These are phyloP conservation scores for Lethenteron reissneri DNA, from an alignment of 2,113 vertebrate species.

Conservation along the genomic window DNA sequence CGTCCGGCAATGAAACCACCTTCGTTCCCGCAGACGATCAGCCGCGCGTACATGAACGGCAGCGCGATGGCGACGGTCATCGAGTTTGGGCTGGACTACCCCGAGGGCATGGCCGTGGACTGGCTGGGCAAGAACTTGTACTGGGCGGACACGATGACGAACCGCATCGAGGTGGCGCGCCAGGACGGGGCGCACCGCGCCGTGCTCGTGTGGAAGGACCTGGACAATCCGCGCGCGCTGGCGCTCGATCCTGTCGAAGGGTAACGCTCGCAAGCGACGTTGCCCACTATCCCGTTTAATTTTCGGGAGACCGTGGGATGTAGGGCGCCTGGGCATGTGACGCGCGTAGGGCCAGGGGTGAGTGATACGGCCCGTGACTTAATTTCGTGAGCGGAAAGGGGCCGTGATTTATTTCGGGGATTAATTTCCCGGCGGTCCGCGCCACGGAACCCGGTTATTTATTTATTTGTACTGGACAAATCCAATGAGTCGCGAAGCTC, in stretches of 20 bases:
- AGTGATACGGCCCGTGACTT: conserved; percentile 90
- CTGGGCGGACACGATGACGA: conserved; percentile 87
- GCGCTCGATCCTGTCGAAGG: conserved; percentile 74
- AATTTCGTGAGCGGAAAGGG: too few species aligned
- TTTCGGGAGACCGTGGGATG: too few species aligned
- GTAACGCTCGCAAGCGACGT: conserved; percentile 20
- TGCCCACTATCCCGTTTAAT: too few species aligned
- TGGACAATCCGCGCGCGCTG: conserved; percentile 70
- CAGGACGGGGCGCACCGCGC: conserved; percentile 77
- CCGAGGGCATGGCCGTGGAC: conserved; percentile 92
- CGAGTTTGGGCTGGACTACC: conserved; percentile 83
- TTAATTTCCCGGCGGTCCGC: too few species aligned
- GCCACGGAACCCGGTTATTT: too few species aligned
- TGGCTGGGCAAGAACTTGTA: conserved; percentile 94
- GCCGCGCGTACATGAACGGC: conserved; percentile 88
- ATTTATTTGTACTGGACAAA: too few species aligned
- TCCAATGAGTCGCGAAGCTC: too few species aligned
- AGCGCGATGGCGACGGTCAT: conserved; percentile 74
- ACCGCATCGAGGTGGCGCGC: conserved; percentile 79
- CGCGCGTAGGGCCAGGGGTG: conserved; percentile 63
- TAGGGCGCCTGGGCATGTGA: conserved; percentile 23
- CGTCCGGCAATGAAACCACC: conserved; percentile 3
- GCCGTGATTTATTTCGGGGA: too few species aligned
- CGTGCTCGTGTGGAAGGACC: conserved; percentile 83
- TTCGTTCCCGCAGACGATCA: conserved; percentile 47